Evolutionary conservation across 2,888 invertebrate genomes (phyloP).

Genomic region (Eretmocerus hayati): DNA sequence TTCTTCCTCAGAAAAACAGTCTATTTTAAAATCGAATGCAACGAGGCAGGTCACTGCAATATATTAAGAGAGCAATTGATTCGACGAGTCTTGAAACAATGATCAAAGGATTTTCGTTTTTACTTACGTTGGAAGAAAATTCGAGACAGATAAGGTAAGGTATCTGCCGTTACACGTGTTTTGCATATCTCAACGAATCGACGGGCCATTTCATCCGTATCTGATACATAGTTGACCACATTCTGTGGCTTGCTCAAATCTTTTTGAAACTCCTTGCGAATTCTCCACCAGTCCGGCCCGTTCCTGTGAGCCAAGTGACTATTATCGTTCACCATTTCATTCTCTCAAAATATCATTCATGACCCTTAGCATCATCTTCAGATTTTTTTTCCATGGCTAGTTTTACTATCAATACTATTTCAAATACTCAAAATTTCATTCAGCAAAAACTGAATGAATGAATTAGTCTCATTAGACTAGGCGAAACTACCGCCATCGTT

Average conservation of each 20-base stretch:
- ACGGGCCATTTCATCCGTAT: slow-evolving; percentile 57
- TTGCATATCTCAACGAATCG: slow-evolving; percentile 59
- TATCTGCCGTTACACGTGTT: slow-evolving; percentile 50
- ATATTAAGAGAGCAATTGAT: not conserved
- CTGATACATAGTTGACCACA: slow-evolving; percentile 60
- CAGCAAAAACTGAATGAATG: not conserved
- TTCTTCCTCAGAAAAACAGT: slow-evolving; percentile 60
- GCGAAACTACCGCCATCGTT: too few relatives aligned
- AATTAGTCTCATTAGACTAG: not conserved
- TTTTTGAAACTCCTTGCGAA: slow-evolving; percentile 74
- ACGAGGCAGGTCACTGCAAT: slow-evolving; percentile 65
- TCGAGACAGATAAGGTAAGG: slow-evolving; percentile 62
- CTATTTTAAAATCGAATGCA: slow-evolving; percentile 63
- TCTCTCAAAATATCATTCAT: too few relatives aligned
- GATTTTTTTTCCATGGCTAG: too few relatives aligned
- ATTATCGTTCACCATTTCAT: not conserved
- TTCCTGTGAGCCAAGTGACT: slow-evolving; percentile 55
- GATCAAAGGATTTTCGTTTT: not conserved
- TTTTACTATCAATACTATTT: too few relatives aligned
- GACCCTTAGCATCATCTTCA: too few relatives aligned
- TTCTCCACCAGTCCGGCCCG: slow-evolving; percentile 73
- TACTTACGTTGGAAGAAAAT: slow-evolving; percentile 71
- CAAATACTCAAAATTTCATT: too few relatives aligned
- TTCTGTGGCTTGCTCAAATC: slow-evolving; percentile 67
- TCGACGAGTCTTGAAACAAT: not conserved